These are phyloP conservation scores for Forbesichthys agassizii DNA, from an alignment of 2,113 vertebrate genomes.

Conservation along the genomic window DNA sequence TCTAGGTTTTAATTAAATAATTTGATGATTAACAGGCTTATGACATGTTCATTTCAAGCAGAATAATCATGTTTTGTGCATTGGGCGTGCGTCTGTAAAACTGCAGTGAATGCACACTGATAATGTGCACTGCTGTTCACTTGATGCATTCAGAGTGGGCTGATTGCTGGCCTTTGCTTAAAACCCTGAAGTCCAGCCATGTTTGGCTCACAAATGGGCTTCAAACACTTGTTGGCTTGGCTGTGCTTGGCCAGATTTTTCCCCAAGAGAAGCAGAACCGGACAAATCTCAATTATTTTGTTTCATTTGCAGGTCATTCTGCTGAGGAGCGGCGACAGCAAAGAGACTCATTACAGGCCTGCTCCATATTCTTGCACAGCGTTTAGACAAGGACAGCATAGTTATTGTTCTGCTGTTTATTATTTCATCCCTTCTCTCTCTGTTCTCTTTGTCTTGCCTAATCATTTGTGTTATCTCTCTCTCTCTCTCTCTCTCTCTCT, in stretches of 20 bases:
- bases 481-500: background rate
- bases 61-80: constrained; percentile 21
- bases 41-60: constrained; percentile 1
- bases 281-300: constrained; percentile 40
- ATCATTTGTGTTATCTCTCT: background rate
- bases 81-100: constrained; percentile 9
- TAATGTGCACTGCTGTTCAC: constrained; percentile 45
- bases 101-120: constrained; percentile 36
- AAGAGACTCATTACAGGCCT: constrained; percentile 46
- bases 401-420: constrained; percentile 14
- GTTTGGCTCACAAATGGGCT: constrained; percentile 22
- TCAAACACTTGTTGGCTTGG: background rate
- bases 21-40: background rate
- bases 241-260: background rate
- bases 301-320: constrained; percentile 39
- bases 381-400: constrained; percentile 29
- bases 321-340: constrained; percentile 21
- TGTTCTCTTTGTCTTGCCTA: background rate
- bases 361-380: constrained; percentile 29
- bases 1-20: constrained; percentile 4
- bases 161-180: constrained; percentile 29
- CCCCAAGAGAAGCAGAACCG: constrained; percentile 15
- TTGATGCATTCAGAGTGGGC: constrained; percentile 26
- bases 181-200: constrained; percentile 37
- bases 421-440: background rate